Evolutionary conservation across 1,140 invertebrate species (phyloP).

Genomic region (Polypedilum pembai): DNA sequence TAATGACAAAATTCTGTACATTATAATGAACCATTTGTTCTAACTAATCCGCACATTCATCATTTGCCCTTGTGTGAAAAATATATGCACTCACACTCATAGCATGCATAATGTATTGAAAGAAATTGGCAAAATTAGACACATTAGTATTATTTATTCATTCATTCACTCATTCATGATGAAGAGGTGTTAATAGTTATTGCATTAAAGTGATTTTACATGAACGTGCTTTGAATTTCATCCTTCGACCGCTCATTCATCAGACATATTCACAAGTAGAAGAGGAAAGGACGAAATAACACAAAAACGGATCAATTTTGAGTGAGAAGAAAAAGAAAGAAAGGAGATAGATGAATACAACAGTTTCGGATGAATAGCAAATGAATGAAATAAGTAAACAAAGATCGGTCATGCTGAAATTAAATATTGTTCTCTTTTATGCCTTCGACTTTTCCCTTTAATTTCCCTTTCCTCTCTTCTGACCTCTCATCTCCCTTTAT

Average conservation of each 20-base stretch:
- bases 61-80: too few relatives aligned
- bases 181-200: constrained; percentile 28
- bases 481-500: too few relatives aligned
- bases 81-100: too few relatives aligned
- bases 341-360: too few relatives aligned
- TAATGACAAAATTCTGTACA: too few relatives aligned
- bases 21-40: too few relatives aligned
- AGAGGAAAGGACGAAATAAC: neutral
- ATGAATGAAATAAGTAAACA: constrained; percentile 2
- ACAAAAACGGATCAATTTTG: neutral
- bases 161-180: neutral
- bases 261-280: neutral
- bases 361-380: constrained; percentile 6
- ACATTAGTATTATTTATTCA: constrained; percentile 9
- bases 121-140: too few relatives aligned
- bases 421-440: constrained; percentile 19
- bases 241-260: neutral
- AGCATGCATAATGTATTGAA: too few relatives aligned
- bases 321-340: too few relatives aligned
- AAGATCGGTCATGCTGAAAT: constrained; percentile 16
- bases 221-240: constrained; percentile 1
- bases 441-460: neutral
- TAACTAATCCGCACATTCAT: too few relatives aligned
- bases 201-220: constrained; percentile 28
- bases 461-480: neutral